Evolutionary conservation across 2,888 invertebrate species (phyloP), one percentile per base, ranked within the genome.

Genomic region (Diarsia brunnea): DNA sequence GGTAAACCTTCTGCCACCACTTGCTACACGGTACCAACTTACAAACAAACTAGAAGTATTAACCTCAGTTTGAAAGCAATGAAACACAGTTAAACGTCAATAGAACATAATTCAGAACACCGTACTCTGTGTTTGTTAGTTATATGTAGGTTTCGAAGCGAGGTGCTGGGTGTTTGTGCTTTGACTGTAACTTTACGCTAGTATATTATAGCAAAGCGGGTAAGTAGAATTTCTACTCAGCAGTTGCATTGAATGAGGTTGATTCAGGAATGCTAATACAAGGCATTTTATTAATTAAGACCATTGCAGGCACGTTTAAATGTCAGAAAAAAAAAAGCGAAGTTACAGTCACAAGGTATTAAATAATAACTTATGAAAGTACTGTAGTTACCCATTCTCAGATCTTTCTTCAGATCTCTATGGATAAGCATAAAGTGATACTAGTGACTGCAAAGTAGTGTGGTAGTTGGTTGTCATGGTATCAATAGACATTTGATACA

Each of bases 71-170:
- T 65, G 47, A 27, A 58, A 60, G 69, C 66, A 38, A 61, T 63
- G 53, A 53, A 68, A 64, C 67, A 82, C 81, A 68, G 84, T 84
- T 75, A 81, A 45, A 16, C 53, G 67, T 66, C 75, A 71, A 80
- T 81, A 82, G 51, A 31, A 58, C 31, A 67, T 63, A 53, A 70
- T 55, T 27, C 19, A 31, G 3, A 67, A 53, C 27, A 58, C 45
- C 31, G 75, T 80, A 24, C 55, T 70, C 49, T 51, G 27, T 47
- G 66, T 53, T 24, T 67, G 73, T 58, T 16, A 19, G n/a, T n/a
- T 58, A 8, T 47, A 79, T 63, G 69, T 84, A 69, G 69, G 74
- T 80, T 58, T 78, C 31, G 51, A 55, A 70, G 24, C 61, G 12
- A 58, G 67, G 31, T 51, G 27, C 63, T 58, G 11, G 21, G 2